phyloP scores from a whole-genome alignment of 1,140 invertebrate genomes.

The Telenomus remus region DNA sequence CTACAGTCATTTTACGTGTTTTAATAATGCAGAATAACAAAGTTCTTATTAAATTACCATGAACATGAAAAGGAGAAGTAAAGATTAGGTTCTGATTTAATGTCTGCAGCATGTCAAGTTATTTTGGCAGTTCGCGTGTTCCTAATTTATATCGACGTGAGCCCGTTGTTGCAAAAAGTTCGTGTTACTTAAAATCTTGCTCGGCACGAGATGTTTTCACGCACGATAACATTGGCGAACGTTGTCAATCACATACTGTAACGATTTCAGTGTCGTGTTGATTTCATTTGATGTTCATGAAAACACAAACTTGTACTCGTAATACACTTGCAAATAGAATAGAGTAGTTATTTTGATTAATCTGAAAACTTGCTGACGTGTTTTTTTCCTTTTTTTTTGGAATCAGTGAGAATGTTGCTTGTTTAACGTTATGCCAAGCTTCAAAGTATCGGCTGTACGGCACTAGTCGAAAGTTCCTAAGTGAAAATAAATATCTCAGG shows the following conservation, averaged over 20 bases:
- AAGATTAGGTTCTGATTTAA: constrained; percentile 22
- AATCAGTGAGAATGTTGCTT: constrained; percentile 13
- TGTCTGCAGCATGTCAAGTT: constrained; percentile 22
- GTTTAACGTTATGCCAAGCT: constrained; percentile 21
- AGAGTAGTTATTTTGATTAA: constrained; percentile 23
- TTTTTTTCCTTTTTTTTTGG: constrained; percentile 22
- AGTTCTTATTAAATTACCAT: constrained; percentile 26
- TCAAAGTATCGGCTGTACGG: constrained; percentile 30
- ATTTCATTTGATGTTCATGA: constrained; percentile 3
- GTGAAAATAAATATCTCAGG: constrained; percentile 47
- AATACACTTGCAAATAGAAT: constrained; percentile 14
- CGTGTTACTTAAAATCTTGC: constrained; percentile 27
- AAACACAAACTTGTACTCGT: background rate
- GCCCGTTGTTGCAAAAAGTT: constrained; percentile 36
- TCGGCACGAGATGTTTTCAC: constrained; percentile 33
- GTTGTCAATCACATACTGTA: constrained; percentile 21
- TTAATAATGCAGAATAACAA: constrained; percentile 6
- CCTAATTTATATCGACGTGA: constrained; percentile 34
- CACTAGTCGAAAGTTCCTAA: constrained; percentile 34
- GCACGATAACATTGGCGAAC: constrained; percentile 20
- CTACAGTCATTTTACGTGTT: background rate
- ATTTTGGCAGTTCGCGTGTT: constrained; percentile 39
- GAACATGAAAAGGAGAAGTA: constrained; percentile 10
- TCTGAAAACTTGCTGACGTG: constrained; percentile 13
- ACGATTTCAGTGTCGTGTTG: constrained; percentile 1